phyloP scores from a whole-genome alignment of 1,140 invertebrate genomes.

The Heliconius melpomene region DNA sequence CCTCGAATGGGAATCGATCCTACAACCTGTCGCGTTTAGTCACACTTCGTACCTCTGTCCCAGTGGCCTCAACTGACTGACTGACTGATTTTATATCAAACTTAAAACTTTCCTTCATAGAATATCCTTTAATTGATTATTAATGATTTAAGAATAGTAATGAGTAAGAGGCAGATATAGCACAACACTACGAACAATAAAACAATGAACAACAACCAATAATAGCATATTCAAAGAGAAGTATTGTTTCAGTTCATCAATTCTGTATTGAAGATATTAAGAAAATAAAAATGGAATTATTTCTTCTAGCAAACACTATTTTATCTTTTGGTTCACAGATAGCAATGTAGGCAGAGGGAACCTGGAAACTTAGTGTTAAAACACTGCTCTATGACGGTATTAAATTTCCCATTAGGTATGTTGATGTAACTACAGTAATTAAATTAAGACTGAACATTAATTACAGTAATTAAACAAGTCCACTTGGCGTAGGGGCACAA shows the following conservation, averaged over 20 bases:
- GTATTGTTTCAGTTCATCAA: constrained; percentile 13
- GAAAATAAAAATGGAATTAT: background rate
- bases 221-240: constrained; percentile 32
- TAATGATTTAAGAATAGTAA: background rate
- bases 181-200: constrained; percentile 23
- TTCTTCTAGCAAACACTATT: background rate
- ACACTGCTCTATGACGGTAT: no score
- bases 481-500: no score
- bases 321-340: background rate
- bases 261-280: background rate
- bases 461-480: background rate
- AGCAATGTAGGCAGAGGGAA: no score
- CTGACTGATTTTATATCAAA: background rate
- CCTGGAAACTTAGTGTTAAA: no score
- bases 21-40: no score
- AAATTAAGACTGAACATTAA: no score
- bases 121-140: background rate
- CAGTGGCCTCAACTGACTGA: no score
- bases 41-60: no score
- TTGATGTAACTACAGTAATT: no score
- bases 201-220: constrained; percentile 36
- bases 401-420: no score
- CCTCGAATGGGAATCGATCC: no score
- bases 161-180: background rate
- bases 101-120: background rate